phyloP scores from a whole-genome alignment of 2,888 invertebrate species.

The Synanthedon vespiformis region DNA sequence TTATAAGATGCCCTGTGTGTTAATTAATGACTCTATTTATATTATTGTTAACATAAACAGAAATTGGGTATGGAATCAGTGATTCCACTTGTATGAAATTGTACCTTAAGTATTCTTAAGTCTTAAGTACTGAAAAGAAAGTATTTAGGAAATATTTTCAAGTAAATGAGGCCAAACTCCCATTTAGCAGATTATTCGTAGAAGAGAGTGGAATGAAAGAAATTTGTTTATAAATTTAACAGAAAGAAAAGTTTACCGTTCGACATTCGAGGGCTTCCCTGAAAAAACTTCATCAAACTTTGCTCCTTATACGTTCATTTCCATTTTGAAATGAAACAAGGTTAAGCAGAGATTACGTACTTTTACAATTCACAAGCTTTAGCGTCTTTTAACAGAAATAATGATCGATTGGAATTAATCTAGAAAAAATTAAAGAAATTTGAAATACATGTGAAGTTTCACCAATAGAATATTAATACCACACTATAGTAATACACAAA shows the following conservation, averaged over 20 bases:
- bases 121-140: neutral
- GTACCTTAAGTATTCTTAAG: too few relatives aligned
- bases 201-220: slow-evolving; percentile 2
- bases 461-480: too few relatives aligned
- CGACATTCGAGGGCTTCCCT: slow-evolving; percentile 8
- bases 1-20: too few relatives aligned
- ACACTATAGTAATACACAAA: too few relatives aligned
- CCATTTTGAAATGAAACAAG: slow-evolving; percentile 22
- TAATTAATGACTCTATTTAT: too few relatives aligned
- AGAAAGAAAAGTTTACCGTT: slow-evolving; percentile 17
- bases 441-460: too few relatives aligned
- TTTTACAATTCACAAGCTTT: neutral
- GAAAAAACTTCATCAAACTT: slow-evolving; percentile 33
- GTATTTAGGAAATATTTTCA: neutral
- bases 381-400: neutral
- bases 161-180: neutral
- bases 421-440: too few relatives aligned
- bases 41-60: too few relatives aligned
- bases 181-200: slow-evolving; percentile 5
- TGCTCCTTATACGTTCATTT: slow-evolving; percentile 22
- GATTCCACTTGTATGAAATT: too few relatives aligned
- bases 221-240: slow-evolving; percentile 20
- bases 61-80: too few relatives aligned
- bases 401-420: too few relatives aligned
- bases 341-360: slow-evolving; percentile 17